Conservation (phyloP, 2,113 vertebrate species). For the Miniopterus natalensis region DNA sequence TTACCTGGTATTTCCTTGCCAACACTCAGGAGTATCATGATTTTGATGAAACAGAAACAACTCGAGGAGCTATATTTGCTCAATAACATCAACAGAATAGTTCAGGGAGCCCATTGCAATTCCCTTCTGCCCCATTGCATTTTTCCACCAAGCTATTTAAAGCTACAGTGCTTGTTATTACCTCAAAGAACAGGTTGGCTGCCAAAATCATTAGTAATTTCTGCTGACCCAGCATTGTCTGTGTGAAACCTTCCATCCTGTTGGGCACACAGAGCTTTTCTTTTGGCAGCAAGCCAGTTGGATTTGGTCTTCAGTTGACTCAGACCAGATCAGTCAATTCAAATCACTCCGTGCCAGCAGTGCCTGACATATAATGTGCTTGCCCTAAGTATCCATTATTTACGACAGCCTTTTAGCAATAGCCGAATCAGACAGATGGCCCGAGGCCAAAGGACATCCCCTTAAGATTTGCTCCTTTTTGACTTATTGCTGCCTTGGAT, state of each 20-base stretch:
- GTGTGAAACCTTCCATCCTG: constrained; percentile 53
- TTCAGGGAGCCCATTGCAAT: constrained; percentile 49
- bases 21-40: constrained; percentile 83
- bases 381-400: constrained; percentile 60
- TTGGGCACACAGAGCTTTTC: not conserved
- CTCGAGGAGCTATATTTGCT: constrained; percentile 82
- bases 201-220: constrained; percentile 69
- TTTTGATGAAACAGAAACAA: constrained; percentile 88
- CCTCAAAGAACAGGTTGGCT: constrained; percentile 54
- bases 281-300: constrained; percentile 38
- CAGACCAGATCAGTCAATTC: constrained; percentile 62
- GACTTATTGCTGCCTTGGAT: not conserved
- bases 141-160: constrained; percentile 71
- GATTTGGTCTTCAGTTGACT: constrained; percentile 50
- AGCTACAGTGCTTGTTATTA: constrained; percentile 68
- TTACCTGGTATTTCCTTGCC: constrained; percentile 87
- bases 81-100: constrained; percentile 74
- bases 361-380: constrained; percentile 3
- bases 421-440: constrained; percentile 2
- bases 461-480: constrained; percentile 12
- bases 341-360: not conserved
- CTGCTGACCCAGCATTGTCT: constrained; percentile 65
- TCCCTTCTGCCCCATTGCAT: constrained; percentile 48
- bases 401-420: constrained; percentile 42
- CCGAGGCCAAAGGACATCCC: not conserved